Base-by-base conservation (phyloP, 2,797 vertebrate species). In the Tokudaia tokunoshimensis region DNA sequence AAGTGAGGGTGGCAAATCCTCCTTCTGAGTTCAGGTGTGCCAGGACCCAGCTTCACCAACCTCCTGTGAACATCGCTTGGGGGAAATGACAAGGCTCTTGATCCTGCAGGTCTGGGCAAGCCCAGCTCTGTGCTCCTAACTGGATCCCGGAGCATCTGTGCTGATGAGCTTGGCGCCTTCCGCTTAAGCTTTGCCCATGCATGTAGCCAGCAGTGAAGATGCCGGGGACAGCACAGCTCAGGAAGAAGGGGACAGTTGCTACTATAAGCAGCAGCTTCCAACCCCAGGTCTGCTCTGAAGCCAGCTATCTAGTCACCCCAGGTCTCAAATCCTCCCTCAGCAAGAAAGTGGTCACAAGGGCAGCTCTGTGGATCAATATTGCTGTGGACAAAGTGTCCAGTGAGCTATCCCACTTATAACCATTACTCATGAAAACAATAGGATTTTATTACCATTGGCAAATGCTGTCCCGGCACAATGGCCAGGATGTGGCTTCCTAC, bases 281-380 rank as follows among this genome's bases (percentile, higher is more conserved):
- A 37, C 11, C 41, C 55, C 80, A 52, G 65, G 61, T 81, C 37
- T 70, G 67, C 8, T 50, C 74, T 0, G 15, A 59, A 20, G 26
- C 24, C 63, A 10, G 31, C 2, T 4, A 78, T 31, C 31, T 14
- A 29, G 1, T 47, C 61, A 22, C 3, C n/a, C 75, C 4, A 6
- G 29, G 65, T 67, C 72, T 76, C 37, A 0, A 15, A 1, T 6
- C 37, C 75, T 79, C 20, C 3, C 7, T 3, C 20, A 8, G 11
- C 0, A 8, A 61, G 78, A 79, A 1, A 41, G 57, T 34, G 0
- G 10, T 47, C 63, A 26, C 57, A 6, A 84, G 61, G 44, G 47
- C 0, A 1, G 55, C 31, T 3, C 0, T 15, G 26, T 22, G 3
- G 9, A 15, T 20, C 29, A 10, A 20, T 0, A 20, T 15, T 7